These are phyloP conservation scores for Trichopria drosophilae DNA, from an alignment of 2,888 invertebrate genomes.

Conservation along the genomic window DNA sequence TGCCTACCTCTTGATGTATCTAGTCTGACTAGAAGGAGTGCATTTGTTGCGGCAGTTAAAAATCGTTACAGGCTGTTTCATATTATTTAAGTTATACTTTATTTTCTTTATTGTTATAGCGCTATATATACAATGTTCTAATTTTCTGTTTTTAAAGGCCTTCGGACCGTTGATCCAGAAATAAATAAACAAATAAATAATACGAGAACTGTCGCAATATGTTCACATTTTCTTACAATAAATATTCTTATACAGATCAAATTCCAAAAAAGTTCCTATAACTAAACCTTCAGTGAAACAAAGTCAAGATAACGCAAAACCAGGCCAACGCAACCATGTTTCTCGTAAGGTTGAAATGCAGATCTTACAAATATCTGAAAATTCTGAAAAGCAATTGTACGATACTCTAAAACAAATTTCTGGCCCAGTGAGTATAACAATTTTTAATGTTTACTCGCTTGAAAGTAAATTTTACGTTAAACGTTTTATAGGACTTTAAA, in stretches of 20 bases:
- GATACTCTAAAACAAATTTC: constrained; percentile 75
- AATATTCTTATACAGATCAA: constrained; percentile 19
- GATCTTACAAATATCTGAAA: constrained; percentile 68
- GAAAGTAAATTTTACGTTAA: background rate
- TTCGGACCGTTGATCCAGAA: background rate
- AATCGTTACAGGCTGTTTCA: too few species aligned
- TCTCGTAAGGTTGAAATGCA: constrained; percentile 79
- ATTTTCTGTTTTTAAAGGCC: background rate
- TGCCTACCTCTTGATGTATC: too few species aligned
- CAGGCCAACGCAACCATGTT: too few species aligned
- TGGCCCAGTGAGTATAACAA: constrained; percentile 66
- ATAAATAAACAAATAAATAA: too few species aligned
- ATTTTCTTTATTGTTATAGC: background rate
- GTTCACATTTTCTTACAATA: constrained; percentile 1
- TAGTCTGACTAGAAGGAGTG: too few species aligned
- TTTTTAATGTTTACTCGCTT: background rate
- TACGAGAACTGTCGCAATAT: too few species aligned
- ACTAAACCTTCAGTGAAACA: constrained; percentile 22
- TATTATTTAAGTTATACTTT: too few species aligned
- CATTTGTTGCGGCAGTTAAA: too few species aligned
- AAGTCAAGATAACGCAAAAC: constrained; percentile 17
- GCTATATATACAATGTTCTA: background rate
- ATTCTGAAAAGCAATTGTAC: constrained; percentile 73
- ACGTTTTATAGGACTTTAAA: constrained; percentile 57
- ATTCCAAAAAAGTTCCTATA: constrained; percentile 17